A percentile compares a stretch with the other conserved stretches of the same genome.
Evolutionary conservation across 2,888 invertebrate species (phyloP).

Genomic region (Erebia ligea): DNA sequence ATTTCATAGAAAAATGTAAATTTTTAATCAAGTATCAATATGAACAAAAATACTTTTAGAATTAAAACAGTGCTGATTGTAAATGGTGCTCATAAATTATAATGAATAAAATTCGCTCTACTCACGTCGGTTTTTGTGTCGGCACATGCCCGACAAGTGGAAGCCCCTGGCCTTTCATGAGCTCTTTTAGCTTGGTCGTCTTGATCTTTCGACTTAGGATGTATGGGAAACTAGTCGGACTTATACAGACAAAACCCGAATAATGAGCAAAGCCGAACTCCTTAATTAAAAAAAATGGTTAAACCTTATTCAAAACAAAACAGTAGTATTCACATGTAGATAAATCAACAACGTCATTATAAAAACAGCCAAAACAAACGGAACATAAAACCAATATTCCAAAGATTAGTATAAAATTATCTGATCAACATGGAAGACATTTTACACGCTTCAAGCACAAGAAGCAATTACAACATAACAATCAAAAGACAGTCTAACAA

Average conservation of each 20-base stretch:
- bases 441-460: conserved; percentile 48
- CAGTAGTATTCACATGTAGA: background rate
- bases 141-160: background rate
- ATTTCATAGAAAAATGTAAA: background rate
- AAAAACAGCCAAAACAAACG: conserved; percentile 30
- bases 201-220: background rate
- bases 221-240: background rate
- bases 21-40: background rate
- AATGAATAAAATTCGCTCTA: background rate
- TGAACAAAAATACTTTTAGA: background rate
- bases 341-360: conserved; percentile 4
- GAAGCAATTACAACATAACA: conserved; percentile 44
- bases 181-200: too few species aligned
- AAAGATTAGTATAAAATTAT: conserved; percentile 57
- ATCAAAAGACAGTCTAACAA: conserved; percentile 41
- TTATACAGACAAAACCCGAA: background rate
- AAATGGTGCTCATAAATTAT: background rate
- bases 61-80: background rate
- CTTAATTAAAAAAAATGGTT: too few species aligned
- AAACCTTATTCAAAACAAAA: background rate
- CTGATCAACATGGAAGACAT: conserved; percentile 69
- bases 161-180: too few species aligned
- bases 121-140: background rate
- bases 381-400: conserved; percentile 62
- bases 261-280: too few species aligned